Percentiles rank a stretch among this genome's conserved stretches.
phyloP scores from a whole-genome alignment of 2,797 vertebrate genomes.

The Gouania willdenowi region DNA sequence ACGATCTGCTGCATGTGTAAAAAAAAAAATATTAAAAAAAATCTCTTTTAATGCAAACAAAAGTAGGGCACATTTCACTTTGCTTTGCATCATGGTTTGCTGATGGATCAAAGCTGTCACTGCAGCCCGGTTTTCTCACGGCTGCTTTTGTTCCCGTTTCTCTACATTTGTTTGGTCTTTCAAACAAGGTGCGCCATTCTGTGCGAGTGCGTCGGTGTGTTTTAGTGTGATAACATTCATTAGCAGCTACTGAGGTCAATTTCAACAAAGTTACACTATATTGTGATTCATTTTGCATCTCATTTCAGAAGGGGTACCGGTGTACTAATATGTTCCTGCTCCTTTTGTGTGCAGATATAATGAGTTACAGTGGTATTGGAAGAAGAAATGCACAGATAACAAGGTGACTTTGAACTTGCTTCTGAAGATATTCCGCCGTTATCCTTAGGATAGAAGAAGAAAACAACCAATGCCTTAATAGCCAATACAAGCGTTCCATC shows the following conservation, averaged over 20 bases:
- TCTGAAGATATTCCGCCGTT: constrained; percentile 56
- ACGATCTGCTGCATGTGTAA: constrained; percentile 46
- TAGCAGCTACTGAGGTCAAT: constrained; percentile 37
- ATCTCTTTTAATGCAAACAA: constrained; percentile 48
- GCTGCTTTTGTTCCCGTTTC: constrained; percentile 21
- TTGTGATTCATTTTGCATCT: constrained; percentile 60
- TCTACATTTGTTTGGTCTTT: constrained; percentile 44
- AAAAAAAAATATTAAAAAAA: constrained; percentile 35
- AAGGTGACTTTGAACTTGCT: constrained; percentile 73
- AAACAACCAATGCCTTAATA: constrained; percentile 70
- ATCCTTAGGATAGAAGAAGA: constrained; percentile 57
- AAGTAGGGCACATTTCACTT: constrained; percentile 62
- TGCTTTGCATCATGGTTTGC: constrained; percentile 50
- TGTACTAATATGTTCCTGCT: constrained; percentile 43
- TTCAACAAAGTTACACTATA: constrained; percentile 41
- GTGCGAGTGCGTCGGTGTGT: constrained; percentile 10
- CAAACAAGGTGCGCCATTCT: constrained; percentile 19
- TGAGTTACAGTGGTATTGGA: constrained; percentile 59
- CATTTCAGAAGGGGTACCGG: constrained; percentile 30
- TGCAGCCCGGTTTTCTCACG: constrained; percentile 49
- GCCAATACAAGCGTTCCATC: constrained; percentile 72
- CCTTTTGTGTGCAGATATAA: constrained; percentile 52
- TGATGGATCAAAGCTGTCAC: constrained; percentile 64
- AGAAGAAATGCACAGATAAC: constrained; percentile 66
- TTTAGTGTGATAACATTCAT: constrained; percentile 24